Evolutionary conservation across 2,888 invertebrate genomes (phyloP).

Genomic region (Caenorhabditis auriculariae): DNA sequence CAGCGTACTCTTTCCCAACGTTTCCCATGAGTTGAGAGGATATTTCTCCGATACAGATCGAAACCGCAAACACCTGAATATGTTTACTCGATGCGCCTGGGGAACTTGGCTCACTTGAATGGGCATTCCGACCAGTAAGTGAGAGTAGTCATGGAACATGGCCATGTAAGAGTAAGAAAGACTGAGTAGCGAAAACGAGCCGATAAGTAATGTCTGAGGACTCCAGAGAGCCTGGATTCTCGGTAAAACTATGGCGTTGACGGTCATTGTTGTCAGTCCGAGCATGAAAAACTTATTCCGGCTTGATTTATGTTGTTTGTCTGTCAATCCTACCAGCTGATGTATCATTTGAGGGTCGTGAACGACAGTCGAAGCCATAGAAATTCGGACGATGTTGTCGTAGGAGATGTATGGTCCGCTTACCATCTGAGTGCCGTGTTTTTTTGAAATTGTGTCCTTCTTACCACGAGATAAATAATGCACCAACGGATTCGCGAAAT

Average conservation of each 20-base stretch:
- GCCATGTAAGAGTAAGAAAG: constrained; percentile 41
- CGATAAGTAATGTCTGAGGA: constrained; percentile 39
- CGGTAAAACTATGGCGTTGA: constrained; percentile 48
- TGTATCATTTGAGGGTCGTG: constrained; percentile 45
- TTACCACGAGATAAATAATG: constrained; percentile 40
- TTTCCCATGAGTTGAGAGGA: constrained; percentile 50
- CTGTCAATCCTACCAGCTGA: constrained; percentile 29
- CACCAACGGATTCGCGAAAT: constrained; percentile 35
- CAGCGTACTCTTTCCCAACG: constrained; percentile 42
- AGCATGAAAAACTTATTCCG: constrained; percentile 31
- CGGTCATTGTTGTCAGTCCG: constrained; percentile 46
- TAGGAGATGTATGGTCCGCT: constrained; percentile 54
- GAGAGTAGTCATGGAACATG: constrained; percentile 26
- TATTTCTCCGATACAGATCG: constrained; percentile 51
- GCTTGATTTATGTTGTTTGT: no score
- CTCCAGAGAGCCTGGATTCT: constrained; percentile 38
- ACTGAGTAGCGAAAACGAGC: constrained; percentile 34
- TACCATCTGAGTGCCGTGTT: constrained; percentile 42
- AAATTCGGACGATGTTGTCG: constrained; percentile 48
- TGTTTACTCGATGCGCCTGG: neutral
- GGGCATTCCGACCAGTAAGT: constrained; percentile 50
- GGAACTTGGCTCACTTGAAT: constrained; percentile 36
- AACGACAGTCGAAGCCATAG: constrained; percentile 41
- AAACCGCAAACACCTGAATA: constrained; percentile 47
- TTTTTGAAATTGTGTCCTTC: constrained; percentile 1